Evolutionary conservation across 2,113 vertebrate species (phyloP).

Genomic region (Xiphias gladius): DNA sequence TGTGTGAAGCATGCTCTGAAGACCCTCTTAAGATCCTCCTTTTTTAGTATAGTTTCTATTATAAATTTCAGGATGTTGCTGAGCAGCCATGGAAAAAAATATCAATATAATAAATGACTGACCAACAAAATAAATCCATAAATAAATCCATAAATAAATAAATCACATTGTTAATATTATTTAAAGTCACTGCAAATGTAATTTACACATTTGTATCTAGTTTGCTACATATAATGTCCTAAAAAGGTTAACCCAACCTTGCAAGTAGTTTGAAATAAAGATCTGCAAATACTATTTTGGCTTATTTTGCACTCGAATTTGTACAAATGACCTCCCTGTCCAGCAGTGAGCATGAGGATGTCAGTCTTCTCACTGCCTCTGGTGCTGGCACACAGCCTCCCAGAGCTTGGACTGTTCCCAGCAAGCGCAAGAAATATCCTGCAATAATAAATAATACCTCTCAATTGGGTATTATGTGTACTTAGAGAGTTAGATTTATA

Average conservation of each 20-base stretch:
- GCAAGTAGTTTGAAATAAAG: background rate
- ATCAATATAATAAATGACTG: constrained; percentile 5
- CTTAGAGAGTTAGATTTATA: constrained; percentile 75
- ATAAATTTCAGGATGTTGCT: constrained; percentile 19
- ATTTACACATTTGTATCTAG: background rate
- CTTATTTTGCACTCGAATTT: constrained; percentile 5
- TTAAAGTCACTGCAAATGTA: background rate
- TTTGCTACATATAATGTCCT: background rate
- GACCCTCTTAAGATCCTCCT: background rate
- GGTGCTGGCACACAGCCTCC: constrained; percentile 43
- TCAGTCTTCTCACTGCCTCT: constrained; percentile 48
- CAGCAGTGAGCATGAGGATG: constrained; percentile 42
- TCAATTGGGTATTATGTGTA: constrained; percentile 72
- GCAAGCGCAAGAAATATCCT: constrained; percentile 65
- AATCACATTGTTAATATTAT: background rate
- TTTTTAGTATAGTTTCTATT: background rate
- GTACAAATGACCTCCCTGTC: constrained; percentile 24
- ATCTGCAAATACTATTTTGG: background rate
- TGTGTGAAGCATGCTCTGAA: constrained; percentile 25
- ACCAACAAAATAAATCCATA: background rate
- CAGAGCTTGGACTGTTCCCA: constrained; percentile 61
- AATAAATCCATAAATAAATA: background rate
- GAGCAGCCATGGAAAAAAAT: constrained; percentile 4
- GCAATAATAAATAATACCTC: constrained; percentile 76
- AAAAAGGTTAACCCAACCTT: background rate